Evolutionary conservation across 2,113 vertebrate species (phyloP).

Genomic region (Epinephelus fuscoguttatus): DNA sequence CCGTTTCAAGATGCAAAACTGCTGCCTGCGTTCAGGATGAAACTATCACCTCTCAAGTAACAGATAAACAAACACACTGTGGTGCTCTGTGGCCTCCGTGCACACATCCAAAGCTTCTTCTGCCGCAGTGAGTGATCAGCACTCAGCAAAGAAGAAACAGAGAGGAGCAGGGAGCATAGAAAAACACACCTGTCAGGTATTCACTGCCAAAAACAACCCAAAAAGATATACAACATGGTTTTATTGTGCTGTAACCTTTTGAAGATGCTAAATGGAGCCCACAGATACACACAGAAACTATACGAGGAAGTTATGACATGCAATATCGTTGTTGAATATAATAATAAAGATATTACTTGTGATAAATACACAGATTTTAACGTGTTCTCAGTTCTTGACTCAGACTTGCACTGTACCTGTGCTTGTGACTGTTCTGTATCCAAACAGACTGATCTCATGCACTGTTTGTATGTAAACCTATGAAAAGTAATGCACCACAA

Average conservation of each 20-base stretch:
- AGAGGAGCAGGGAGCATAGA: neutral
- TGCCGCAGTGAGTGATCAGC: constrained; percentile 41
- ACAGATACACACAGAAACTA: neutral
- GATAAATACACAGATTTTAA: too few relatives aligned
- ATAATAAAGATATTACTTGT: too few relatives aligned
- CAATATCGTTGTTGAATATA: too few relatives aligned
- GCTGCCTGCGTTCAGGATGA: constrained; percentile 6
- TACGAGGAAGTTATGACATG: too few relatives aligned
- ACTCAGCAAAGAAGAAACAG: constrained; percentile 40
- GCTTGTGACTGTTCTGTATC: too few relatives aligned
- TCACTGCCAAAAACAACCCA: neutral
- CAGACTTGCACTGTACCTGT: too few relatives aligned
- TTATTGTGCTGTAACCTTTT: neutral
- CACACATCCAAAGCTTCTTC: constrained; percentile 11
- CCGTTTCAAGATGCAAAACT: neutral
- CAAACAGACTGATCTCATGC: too few relatives aligned
- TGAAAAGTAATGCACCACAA: too few relatives aligned
- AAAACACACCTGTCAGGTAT: constrained; percentile 7
- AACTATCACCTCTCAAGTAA: constrained; percentile 38
- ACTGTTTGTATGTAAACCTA: too few relatives aligned
- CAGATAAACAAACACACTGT: constrained; percentile 42
- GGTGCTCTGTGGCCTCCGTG: constrained; percentile 51
- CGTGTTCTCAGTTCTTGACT: too few relatives aligned
- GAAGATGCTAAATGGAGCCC: neutral
- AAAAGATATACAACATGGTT: neutral